These are phyloP conservation scores for Serranus cabrilla DNA, from an alignment of 2,797 vertebrate species.

Conservation along the genomic window DNA sequence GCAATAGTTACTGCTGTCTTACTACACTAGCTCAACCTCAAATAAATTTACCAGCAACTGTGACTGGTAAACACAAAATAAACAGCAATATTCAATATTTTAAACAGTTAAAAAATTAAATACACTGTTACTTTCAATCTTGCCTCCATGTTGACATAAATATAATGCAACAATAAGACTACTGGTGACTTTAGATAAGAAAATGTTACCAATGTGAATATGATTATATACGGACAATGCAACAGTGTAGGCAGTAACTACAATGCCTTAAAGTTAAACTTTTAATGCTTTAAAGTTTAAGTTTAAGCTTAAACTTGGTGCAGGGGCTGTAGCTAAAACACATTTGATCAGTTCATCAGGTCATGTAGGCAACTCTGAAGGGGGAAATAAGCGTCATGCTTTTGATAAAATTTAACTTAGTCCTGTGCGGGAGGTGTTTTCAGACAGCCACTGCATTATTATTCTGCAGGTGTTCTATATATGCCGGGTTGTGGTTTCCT, in stretches of 20 bases:
- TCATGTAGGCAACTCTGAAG: neutral
- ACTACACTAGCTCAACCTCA: neutral
- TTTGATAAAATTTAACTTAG: constrained; percentile 41
- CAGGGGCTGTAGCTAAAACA: neutral
- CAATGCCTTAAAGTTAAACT: constrained; percentile 4
- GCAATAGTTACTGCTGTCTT: neutral
- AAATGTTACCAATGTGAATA: neutral
- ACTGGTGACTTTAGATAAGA: neutral
- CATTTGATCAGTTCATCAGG: neutral
- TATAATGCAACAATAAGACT: neutral
- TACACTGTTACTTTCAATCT: neutral
- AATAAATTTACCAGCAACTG: neutral
- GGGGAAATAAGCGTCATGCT: neutral
- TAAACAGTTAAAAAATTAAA: neutral
- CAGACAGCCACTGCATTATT: constrained; percentile 4
- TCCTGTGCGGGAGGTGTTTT: constrained; percentile 6
- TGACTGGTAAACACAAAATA: neutral
- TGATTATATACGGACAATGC: neutral
- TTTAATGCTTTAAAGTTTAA: neutral
- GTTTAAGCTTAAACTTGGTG: neutral
- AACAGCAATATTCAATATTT: neutral
- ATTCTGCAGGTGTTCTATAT: constrained; percentile 12
- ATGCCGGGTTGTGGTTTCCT: constrained; percentile 46
- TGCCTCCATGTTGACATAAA: neutral
- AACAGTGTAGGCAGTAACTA: neutral